phyloP scores from a whole-genome alignment of 2,888 invertebrate species.

The Chymomyza procnemis region DNA sequence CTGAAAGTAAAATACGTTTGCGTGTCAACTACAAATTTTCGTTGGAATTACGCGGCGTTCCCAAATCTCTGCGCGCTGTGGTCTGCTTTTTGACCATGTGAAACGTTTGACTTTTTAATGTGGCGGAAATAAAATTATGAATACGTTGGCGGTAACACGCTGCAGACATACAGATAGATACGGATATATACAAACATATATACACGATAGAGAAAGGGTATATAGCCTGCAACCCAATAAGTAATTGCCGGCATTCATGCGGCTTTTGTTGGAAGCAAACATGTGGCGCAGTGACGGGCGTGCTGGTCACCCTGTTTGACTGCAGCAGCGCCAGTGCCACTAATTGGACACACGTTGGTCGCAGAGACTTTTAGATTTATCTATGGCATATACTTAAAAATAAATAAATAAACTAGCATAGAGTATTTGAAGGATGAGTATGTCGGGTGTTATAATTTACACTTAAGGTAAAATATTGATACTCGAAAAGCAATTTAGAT shows the following conservation, averaged over 20 bases:
- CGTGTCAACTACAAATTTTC: constrained; percentile 68
- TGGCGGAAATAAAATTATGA: constrained; percentile 73
- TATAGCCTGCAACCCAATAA: not conserved
- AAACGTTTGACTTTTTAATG: constrained; percentile 41
- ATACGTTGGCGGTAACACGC: constrained; percentile 56
- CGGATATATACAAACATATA: too few relatives aligned
- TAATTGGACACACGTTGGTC: not conserved
- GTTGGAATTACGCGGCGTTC: constrained; percentile 11
- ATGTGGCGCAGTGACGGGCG: too few relatives aligned
- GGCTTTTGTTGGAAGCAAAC: too few relatives aligned
- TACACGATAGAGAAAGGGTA: too few relatives aligned
- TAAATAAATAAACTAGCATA: constrained; percentile 56
- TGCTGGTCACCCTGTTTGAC: too few relatives aligned
- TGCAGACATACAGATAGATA: too few relatives aligned
- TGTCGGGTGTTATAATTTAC: constrained; percentile 65
- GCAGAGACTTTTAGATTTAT: constrained; percentile 68
- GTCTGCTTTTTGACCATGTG: constrained; percentile 7
- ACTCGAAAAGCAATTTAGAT: constrained; percentile 77
- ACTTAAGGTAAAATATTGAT: constrained; percentile 78
- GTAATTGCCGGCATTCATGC: not conserved
- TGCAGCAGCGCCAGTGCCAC: not conserved
- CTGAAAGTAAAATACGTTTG: constrained; percentile 36
- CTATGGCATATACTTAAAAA: constrained; percentile 55
- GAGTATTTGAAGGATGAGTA: constrained; percentile 16
- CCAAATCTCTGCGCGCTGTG: not conserved